phyloP scores from a whole-genome alignment of 2,888 invertebrate genomes.

The Chrysotoxum bicinctum region DNA sequence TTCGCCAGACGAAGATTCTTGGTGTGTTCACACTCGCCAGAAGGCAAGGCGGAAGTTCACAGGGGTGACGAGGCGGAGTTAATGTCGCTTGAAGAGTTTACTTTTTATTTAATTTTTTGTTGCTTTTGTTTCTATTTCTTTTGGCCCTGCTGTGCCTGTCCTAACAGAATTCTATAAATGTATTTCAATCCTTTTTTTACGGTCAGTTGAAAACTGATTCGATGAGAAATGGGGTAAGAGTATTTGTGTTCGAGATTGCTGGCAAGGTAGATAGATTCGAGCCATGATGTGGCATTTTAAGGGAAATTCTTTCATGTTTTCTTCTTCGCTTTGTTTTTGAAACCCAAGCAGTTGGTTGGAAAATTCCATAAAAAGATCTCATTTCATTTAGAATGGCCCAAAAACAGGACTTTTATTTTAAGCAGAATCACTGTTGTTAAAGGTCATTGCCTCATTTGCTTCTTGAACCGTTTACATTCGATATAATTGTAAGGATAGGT shows the following conservation, averaged over 20 bases:
- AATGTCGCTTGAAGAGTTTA: slow-evolving; percentile 55
- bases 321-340: not conserved
- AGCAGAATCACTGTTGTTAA: not conserved
- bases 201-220: slow-evolving; percentile 38
- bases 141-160: slow-evolving; percentile 18
- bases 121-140: not conserved
- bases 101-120: slow-evolving; percentile 19
- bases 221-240: slow-evolving; percentile 12
- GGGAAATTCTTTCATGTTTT: not conserved
- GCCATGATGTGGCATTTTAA: not conserved
- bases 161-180: slow-evolving; percentile 19
- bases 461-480: not conserved
- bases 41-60: slow-evolving; percentile 15
- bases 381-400: not conserved
- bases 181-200: slow-evolving; percentile 34
- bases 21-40: slow-evolving; percentile 51
- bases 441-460: not conserved
- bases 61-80: slow-evolving; percentile 46
- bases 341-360: not conserved
- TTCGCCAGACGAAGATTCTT: slow-evolving; percentile 46
- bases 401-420: not conserved
- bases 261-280: not conserved
- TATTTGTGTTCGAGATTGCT: not conserved
- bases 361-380: not conserved
- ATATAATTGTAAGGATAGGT: too few relatives aligned